Evolutionary conservation across 2,113 vertebrate genomes (phyloP).

Genomic region (Cyphomyrus discorhynchus): DNA sequence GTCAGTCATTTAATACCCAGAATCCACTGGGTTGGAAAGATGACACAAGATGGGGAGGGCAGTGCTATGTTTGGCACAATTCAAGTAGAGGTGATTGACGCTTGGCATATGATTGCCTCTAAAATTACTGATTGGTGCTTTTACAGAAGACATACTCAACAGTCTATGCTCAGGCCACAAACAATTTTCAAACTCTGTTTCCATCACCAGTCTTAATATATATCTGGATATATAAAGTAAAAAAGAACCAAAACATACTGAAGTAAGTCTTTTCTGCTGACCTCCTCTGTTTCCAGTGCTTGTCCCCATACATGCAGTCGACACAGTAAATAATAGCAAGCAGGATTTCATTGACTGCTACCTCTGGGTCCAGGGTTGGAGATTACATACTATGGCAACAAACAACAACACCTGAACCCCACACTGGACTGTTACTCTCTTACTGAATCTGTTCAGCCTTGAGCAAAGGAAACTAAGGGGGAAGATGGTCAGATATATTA

Average conservation of each 20-base stretch:
- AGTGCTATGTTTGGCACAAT: constrained; percentile 22
- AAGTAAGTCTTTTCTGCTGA: neutral
- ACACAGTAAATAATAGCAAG: neutral
- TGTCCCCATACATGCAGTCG: neutral
- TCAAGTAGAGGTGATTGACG: constrained; percentile 38
- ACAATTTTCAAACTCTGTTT: constrained; percentile 35
- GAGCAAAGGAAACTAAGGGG: no score
- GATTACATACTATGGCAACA: neutral
- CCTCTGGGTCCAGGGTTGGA: neutral
- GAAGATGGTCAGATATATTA: no score
- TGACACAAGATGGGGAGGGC: constrained; percentile 22
- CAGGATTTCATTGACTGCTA: neutral
- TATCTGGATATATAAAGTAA: neutral
- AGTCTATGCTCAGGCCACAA: constrained; percentile 28
- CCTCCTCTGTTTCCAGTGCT: neutral
- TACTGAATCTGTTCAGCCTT: no score
- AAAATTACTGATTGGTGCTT: constrained; percentile 39
- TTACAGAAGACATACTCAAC: constrained; percentile 28
- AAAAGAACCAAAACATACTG: neutral
- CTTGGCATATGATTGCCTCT: constrained; percentile 41
- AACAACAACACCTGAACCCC: neutral
- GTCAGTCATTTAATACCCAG: constrained; percentile 19
- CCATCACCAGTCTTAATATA: constrained; percentile 26
- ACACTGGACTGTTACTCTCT: neutral
- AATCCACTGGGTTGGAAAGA: constrained; percentile 32